Percentiles rank a stretch among this genome's conserved stretches.
Evolutionary conservation across 2,113 vertebrate genomes (phyloP).

Genomic region (Euleptes europaea): DNA sequence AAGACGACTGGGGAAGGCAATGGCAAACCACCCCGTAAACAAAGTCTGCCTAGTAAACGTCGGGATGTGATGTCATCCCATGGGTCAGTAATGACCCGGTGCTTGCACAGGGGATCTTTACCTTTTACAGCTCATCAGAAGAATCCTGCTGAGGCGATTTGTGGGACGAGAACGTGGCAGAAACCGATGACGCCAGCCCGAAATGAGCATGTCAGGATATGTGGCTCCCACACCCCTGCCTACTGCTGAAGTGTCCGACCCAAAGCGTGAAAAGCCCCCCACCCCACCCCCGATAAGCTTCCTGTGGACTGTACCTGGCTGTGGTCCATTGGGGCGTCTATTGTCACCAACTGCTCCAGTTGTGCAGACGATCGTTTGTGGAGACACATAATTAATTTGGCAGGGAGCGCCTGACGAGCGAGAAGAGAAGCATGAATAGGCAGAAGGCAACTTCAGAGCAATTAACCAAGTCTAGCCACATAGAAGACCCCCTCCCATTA

Average conservation of each 20-base stretch:
- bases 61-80: no score
- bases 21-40: no score
- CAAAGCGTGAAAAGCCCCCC: neutral
- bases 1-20: no score
- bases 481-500: neutral
- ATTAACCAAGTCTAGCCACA: no score
- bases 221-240: neutral
- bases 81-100: no score
- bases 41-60: no score
- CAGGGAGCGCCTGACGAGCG: conserved; percentile 66
- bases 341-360: conserved; percentile 27
- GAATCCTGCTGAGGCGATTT: no score
- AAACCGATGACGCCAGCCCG: no score
- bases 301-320: conserved; percentile 65
- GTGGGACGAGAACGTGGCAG: no score
- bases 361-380: conserved; percentile 67
- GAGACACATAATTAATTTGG: conserved; percentile 56
- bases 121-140: no score
- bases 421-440: neutral
- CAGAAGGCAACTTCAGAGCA: neutral
- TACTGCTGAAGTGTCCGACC: neutral
- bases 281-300: neutral
- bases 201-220: neutral
- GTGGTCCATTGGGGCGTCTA: conserved; percentile 34
- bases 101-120: no score